Conservation (phyloP, 1,140 invertebrate genomes). For the Globodera rostochiensis region DNA sequence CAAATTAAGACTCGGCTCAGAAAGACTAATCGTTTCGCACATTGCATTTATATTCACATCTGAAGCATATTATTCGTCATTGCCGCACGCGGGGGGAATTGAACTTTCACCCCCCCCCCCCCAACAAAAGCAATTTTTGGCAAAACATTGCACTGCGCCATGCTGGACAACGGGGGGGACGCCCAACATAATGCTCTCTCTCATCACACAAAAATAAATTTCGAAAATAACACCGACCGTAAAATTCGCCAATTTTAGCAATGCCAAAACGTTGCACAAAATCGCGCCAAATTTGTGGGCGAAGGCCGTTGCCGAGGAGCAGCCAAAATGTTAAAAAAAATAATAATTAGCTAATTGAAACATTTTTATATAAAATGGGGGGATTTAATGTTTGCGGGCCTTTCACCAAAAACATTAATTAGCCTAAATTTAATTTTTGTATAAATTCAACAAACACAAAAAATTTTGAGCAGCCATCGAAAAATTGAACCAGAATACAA, state of each 20-base stretch:
- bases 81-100: not conserved
- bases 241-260: constrained; percentile 84
- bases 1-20: constrained; percentile 16
- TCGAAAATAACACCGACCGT: constrained; percentile 71
- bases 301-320: constrained; percentile 75
- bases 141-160: not conserved
- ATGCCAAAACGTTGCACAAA: constrained; percentile 88
- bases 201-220: not conserved
- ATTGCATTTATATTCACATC: not conserved
- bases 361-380: too few relatives aligned
- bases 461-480: not conserved
- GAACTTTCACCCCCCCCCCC: not conserved
- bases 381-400: too few relatives aligned
- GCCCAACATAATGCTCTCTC: too few relatives aligned
- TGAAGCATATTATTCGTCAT: constrained; percentile 5
- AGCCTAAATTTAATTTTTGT: too few relatives aligned
- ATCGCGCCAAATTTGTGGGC: constrained; percentile 90
- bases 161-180: not conserved
- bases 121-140: not conserved
- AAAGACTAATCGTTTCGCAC: constrained; percentile 31
- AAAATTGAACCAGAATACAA: too few relatives aligned
- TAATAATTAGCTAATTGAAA: not conserved
- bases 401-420: too few relatives aligned
- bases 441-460: not conserved
- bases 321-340: not conserved